Base-by-base conservation (phyloP, 2,113 vertebrate species). In the Gadus chalcogrammus region DNA sequence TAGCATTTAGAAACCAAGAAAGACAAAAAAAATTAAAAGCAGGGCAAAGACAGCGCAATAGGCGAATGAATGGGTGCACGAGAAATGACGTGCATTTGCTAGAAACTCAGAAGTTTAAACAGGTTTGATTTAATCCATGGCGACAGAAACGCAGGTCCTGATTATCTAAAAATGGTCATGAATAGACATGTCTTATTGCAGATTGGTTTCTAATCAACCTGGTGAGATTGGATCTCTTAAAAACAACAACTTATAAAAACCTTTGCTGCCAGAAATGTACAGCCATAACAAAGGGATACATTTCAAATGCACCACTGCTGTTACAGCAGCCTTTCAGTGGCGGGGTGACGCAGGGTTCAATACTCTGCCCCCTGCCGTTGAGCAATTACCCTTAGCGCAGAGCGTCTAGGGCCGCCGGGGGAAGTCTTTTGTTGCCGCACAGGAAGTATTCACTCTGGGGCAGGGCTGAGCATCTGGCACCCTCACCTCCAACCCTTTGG, bases 271-370 rank as follows among this genome's bases (percentile, higher is more conserved):
- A 35, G 31, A 35, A 52, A 70, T 15, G 13, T 67, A 58, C 1
- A 61, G 24, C 8, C 42, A 59, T 31, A 65, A 74, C 64, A 61
- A 35, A 58, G n/a, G 22, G 24, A 7, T 35, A n/a, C 15, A 56
- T 53, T 73, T 55, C 15, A 71, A 22, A 16, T 67, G 64, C 75
- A 72, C 72, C 69, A 74, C 61, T 63, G 64, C 3, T 72, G 61
- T 53, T 53, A 66, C 80, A 79, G 70, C 79, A 75, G 81, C 81
- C 78, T 66, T 82, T 85, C 80, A 79, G 66, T 67, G 69, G 81
- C 3, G 80, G 72, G 82, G 85, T 86, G 76, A 86, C 70, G 82
- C 75, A 81, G 64, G 78, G 84, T 79, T 87, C 81, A 88, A 70
- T 79, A 74, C 76, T 79, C 61, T 16, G 75, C 68, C 75, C 69